These are phyloP conservation scores for Seira ritae DNA, from an alignment of 2,888 invertebrate species.

Conservation along the genomic window DNA sequence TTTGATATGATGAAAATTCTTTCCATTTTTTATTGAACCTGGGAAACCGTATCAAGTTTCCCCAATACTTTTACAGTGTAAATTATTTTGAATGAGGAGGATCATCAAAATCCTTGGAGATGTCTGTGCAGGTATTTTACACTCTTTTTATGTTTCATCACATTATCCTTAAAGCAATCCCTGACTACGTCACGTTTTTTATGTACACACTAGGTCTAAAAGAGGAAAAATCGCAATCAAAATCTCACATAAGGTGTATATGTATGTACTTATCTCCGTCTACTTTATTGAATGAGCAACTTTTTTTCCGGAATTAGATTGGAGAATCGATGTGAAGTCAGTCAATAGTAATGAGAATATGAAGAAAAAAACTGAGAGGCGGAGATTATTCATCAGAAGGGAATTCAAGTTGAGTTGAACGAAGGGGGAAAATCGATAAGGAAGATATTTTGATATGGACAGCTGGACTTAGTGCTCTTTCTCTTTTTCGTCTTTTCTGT, in stretches of 20 bases:
- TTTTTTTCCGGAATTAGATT: slow-evolving; percentile 66
- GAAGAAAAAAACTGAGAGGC: slow-evolving; percentile 69
- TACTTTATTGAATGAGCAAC: slow-evolving; percentile 57
- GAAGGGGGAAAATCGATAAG: slow-evolving; percentile 72
- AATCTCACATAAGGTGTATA: not conserved
- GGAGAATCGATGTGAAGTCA: slow-evolving; percentile 69
- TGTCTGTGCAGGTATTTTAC: no score
- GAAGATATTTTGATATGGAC: slow-evolving; percentile 73
- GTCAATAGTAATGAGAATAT: slow-evolving; percentile 70
- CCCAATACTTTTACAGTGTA: no score
- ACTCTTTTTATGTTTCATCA: no score
- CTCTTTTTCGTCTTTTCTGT: slow-evolving; percentile 9
- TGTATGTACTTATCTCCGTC: not conserved
- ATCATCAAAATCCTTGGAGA: no score
- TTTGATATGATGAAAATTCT: no score
- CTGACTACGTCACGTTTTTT: no score
- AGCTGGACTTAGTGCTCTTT: slow-evolving; percentile 52
- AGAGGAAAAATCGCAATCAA: slow-evolving; percentile 4
- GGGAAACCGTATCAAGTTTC: no score
- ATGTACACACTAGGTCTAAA: not conserved
- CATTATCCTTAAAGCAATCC: no score
- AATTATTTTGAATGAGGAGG: no score
- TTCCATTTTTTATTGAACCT: no score
- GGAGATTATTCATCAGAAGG: slow-evolving; percentile 73
- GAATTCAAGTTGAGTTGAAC: slow-evolving; percentile 69